Percentiles rank a stretch among this genome's conserved stretches.
Conservation (phyloP, 2,797 vertebrate species). For the Brotula barbata region DNA sequence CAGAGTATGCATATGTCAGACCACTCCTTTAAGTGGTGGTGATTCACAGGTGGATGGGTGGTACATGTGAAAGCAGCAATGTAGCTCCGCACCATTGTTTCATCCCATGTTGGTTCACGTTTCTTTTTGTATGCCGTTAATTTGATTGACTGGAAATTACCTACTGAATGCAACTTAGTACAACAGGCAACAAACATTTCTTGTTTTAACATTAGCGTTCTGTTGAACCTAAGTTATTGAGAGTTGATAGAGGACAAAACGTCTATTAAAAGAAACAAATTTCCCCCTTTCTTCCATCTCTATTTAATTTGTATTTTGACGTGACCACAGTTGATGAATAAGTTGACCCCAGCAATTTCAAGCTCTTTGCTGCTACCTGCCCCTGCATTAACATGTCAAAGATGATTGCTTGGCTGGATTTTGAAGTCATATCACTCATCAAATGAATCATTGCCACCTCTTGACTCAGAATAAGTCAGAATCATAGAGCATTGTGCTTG, state of each 20-base stretch:
- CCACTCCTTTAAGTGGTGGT: neutral
- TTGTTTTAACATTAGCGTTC: neutral
- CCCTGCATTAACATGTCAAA: conserved; percentile 73
- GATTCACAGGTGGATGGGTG: conserved; percentile 42
- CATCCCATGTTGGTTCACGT: too few relatives aligned
- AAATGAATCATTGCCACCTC: conserved; percentile 51
- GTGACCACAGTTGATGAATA: conserved; percentile 22
- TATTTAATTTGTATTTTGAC: conserved; percentile 30
- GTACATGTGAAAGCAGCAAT: too few relatives aligned
- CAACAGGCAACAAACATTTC: conserved; percentile 5
- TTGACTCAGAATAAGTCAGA: conserved; percentile 23
- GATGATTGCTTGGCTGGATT: conserved; percentile 35
- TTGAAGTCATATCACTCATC: conserved; percentile 48
- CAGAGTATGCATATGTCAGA: conserved; percentile 11
- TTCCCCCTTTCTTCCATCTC: conserved; percentile 2
- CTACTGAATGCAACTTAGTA: neutral
- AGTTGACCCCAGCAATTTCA: conserved; percentile 40
- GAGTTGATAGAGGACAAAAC: conserved; percentile 2
- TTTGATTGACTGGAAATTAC: too few relatives aligned
- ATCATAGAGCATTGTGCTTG: conserved; percentile 36
- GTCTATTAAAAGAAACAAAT: conserved; percentile 7
- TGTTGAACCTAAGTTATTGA: neutral
- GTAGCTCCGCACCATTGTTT: too few relatives aligned
- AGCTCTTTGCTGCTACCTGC: conserved; percentile 26
- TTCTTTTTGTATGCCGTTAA: too few relatives aligned